Evolutionary conservation across 2,797 vertebrate species (phyloP).

Genomic region (Pseudochirops cupreus): DNA sequence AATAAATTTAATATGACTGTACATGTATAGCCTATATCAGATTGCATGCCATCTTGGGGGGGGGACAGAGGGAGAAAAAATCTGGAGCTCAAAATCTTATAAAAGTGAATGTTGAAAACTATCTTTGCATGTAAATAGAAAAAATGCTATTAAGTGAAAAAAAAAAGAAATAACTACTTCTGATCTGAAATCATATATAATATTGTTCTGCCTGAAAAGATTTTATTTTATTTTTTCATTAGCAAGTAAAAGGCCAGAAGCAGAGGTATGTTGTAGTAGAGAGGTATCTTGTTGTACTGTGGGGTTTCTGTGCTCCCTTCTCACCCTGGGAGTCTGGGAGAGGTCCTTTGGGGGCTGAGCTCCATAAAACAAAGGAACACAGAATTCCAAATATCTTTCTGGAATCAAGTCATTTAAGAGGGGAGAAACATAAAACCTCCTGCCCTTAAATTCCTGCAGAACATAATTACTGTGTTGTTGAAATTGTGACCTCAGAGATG

Average conservation of each 20-base stretch:
- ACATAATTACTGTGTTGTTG: not conserved
- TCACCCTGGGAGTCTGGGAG: not conserved
- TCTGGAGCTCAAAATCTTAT: no score
- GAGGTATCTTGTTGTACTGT: not conserved
- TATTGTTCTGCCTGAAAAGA: not conserved
- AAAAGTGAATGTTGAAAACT: no score
- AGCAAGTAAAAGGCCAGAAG: not conserved
- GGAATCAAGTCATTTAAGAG: not conserved
- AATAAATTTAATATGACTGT: no score
- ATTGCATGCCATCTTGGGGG: no score
- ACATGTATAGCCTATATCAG: no score
- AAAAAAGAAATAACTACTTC: not conserved
- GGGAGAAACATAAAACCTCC: not conserved
- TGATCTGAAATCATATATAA: not conserved
- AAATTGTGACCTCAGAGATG: not conserved
- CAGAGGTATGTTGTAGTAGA: not conserved
- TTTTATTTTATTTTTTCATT: not conserved
- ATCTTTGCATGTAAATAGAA: no score
- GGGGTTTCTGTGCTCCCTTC: not conserved
- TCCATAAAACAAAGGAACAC: constrained; percentile 15
- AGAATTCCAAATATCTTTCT: constrained; percentile 20
- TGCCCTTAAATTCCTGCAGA: not conserved
- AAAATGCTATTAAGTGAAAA: no score
- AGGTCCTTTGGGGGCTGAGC: not conserved
- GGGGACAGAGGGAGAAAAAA: no score